Conservation (phyloP, 2,888 invertebrate genomes). For the Conus canariensis region DNA sequence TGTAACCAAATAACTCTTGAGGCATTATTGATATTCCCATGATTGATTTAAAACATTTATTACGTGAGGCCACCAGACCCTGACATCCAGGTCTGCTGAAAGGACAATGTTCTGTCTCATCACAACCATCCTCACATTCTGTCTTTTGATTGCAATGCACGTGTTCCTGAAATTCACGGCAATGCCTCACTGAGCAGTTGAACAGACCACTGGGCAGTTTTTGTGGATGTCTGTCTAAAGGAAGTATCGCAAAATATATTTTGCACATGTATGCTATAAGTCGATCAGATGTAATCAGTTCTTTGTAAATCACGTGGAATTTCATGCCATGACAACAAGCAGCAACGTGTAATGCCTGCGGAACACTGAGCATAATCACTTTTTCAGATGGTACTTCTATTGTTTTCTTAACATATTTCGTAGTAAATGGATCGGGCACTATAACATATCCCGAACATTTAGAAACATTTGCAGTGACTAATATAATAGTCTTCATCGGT, state of each 20-base stretch:
- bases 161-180: neutral
- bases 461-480: neutral
- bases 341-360: neutral
- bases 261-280: neutral
- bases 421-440: neutral
- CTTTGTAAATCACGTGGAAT: neutral
- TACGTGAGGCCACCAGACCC: neutral
- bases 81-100: slow-evolving; percentile 13
- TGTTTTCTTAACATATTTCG: neutral
- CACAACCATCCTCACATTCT: slow-evolving; percentile 20
- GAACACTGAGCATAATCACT: neutral
- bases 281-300: neutral
- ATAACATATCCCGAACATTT: neutral
- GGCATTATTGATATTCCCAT: no score
- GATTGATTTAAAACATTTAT: neutral
- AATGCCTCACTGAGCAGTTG: slow-evolving; percentile 2
- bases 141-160: slow-evolving; percentile 20
- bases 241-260: neutral
- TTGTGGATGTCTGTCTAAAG: neutral
- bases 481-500: neutral
- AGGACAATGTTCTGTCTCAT: slow-evolving; percentile 14
- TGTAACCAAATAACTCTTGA: neutral
- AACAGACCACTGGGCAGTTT: neutral
- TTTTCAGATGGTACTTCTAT: neutral
- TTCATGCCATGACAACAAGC: neutral